Evolutionary conservation across 2,888 invertebrate genomes (phyloP).

Genomic region (Eurois occulta): DNA sequence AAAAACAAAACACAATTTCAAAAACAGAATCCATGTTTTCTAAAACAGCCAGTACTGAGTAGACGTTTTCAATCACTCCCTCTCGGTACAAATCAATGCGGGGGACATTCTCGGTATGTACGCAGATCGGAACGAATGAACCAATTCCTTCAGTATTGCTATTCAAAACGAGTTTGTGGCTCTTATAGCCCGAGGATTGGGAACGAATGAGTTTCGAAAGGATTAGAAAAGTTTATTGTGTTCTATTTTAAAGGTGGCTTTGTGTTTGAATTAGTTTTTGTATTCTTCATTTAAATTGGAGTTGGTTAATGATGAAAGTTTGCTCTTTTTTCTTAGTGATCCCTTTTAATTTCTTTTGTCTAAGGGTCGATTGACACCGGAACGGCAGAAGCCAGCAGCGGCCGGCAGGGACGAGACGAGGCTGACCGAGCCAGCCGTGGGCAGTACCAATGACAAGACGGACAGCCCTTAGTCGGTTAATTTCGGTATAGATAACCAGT

Average conservation of each 20-base stretch:
- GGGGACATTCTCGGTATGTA: slow-evolving; percentile 51
- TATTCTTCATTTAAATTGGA: slow-evolving; percentile 44
- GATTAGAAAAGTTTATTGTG: slow-evolving; percentile 67
- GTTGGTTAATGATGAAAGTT: slow-evolving; percentile 40
- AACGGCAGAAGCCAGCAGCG: too few species aligned
- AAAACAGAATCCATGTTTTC: slow-evolving; percentile 37
- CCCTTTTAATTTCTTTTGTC: too few species aligned
- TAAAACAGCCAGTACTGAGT: slow-evolving; percentile 56
- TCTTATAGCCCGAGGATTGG: slow-evolving; percentile 59
- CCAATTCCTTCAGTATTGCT: slow-evolving; percentile 66
- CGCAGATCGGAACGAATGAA: slow-evolving; percentile 59
- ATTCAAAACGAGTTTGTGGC: slow-evolving; percentile 69
- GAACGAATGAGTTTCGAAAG: slow-evolving; percentile 58
- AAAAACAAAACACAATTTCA: background rate
- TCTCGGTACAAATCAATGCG: slow-evolving; percentile 64
- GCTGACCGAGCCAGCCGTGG: too few species aligned
- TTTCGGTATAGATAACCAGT: background rate
- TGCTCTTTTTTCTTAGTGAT: background rate
- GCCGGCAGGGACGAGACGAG: too few species aligned
- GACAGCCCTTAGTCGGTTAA: too few species aligned
- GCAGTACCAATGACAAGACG: too few species aligned
- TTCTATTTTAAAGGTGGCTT: slow-evolving; percentile 58
- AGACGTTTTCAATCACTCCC: slow-evolving; percentile 73
- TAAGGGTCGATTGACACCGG: too few species aligned
- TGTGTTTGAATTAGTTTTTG: slow-evolving; percentile 55